Base-by-base conservation (phyloP, 1,140 invertebrate species). In the Drosophila ironensis region DNA sequence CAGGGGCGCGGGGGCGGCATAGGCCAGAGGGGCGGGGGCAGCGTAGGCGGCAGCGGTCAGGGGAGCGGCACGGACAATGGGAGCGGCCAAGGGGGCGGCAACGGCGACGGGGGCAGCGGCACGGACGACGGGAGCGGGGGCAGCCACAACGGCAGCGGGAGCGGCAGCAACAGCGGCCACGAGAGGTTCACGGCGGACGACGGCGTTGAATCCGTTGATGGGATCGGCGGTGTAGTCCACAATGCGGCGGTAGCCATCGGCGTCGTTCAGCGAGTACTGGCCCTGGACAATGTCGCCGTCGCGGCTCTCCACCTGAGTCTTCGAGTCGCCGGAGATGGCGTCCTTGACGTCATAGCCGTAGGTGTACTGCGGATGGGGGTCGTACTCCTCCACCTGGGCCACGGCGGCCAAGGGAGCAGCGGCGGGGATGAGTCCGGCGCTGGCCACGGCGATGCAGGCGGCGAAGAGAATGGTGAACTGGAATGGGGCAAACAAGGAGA, bases 321-420 rank as follows among this genome's bases (percentile, higher is more conserved):
- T 91, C 8, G 73, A 78, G 35, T 91, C 90, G 14, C 91, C 90
- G 59, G 86, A 91, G 44, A 91, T 76, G 37, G 91, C 93, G 86
- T 94, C 93, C 78, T 94, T 93, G 12, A 94, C 93, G 56, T 93
- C 93, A 68, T 94, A 94, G 30, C 92, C 91, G 72, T 93, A 94
- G 46, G 92, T 92, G 89, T 94, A 94, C 59, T 93, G 93, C 17
- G 93, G 93, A 71, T 93, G 93, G 5, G 92, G 92, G 25, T 92
- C 91, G 80, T 92, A 92, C 20, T 92, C 91, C 47, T 92, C 91
- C 2, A 91, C 89, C 28, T 91, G 90, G 19, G 90, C 90, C 3
- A 90, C 87, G 35, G 89, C 73, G 20, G 80, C 76, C 28, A 89
- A 48, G 3, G 91, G 90, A 1, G 89, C 84, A 7, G 90, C 89